Evolutionary conservation across 2,888 invertebrate species (phyloP).

Genomic region (Aporophyla nigra): DNA sequence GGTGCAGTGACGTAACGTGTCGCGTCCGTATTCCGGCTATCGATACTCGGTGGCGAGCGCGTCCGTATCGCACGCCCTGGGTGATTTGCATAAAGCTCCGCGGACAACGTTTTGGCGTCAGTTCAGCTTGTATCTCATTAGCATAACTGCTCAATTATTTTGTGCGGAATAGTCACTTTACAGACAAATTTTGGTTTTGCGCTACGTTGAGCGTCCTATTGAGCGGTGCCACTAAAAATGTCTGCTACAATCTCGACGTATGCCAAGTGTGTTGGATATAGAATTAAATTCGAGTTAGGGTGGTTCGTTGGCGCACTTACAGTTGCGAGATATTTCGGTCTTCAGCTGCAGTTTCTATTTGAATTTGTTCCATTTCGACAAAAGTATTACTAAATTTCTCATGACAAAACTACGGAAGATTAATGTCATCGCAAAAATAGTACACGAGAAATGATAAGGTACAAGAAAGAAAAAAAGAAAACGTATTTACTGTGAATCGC

Average conservation of each 20-base stretch:
- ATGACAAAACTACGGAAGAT: too few species aligned
- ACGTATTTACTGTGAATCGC: too few species aligned
- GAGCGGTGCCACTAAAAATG: conserved; percentile 71
- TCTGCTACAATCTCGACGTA: conserved; percentile 58
- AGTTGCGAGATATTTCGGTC: conserved; percentile 13
- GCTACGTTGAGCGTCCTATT: conserved; percentile 76
- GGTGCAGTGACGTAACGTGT: conserved; percentile 50
- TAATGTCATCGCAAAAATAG: neutral
- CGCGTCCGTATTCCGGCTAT: conserved; percentile 58
- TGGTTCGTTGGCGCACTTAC: conserved; percentile 9
- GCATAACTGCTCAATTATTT: conserved; percentile 90
- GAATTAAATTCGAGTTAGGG: conserved; percentile 45
- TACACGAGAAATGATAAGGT: neutral
- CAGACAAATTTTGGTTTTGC: conserved; percentile 85
- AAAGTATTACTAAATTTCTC: neutral
- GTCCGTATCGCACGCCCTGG: conserved; percentile 72
- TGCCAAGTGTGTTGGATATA: conserved; percentile 53
- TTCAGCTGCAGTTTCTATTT: neutral
- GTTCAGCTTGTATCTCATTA: conserved; percentile 87
- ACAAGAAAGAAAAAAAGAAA: too few species aligned
- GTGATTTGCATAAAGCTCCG: conserved; percentile 87
- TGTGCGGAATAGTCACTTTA: conserved; percentile 87
- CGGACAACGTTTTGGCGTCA: conserved; percentile 87
- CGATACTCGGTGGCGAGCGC: conserved; percentile 63
- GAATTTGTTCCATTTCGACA: neutral